Conservation (phyloP, 2,797 vertebrate species). For the Neopelma chrysocephalum region DNA sequence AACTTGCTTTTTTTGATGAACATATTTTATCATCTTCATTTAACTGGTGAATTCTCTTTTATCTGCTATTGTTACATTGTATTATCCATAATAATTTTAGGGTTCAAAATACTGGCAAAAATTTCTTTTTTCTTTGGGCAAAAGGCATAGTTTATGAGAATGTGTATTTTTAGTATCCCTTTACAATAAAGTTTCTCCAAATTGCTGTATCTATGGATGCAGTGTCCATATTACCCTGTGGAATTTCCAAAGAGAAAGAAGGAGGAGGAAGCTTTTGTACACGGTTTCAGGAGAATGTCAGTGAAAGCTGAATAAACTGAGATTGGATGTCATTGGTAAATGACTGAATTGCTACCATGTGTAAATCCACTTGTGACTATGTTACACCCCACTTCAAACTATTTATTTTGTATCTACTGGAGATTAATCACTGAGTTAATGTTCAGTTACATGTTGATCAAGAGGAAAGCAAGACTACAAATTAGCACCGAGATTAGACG, state of each 20-base stretch:
- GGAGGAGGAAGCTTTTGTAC: neutral
- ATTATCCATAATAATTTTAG: neutral
- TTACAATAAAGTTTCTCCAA: neutral
- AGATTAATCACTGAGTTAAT: neutral
- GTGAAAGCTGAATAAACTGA: neutral
- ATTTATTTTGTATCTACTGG: neutral
- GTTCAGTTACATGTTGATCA: neutral
- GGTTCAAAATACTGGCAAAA: neutral
- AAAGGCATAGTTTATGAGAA: neutral
- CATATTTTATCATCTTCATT: neutral
- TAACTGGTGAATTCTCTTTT: neutral
- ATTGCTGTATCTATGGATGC: neutral
- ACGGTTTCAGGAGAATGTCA: neutral
- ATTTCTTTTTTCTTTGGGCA: neutral
- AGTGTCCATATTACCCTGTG: neutral
- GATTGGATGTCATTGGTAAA: neutral
- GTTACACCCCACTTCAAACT: neutral
- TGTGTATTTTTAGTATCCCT: neutral
- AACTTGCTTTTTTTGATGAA: neutral
- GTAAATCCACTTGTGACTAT: neutral
- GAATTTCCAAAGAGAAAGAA: neutral
- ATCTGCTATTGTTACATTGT: neutral
- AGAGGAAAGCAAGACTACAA: neutral
- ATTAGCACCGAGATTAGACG: neutral
- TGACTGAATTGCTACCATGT: neutral